Evolutionary conservation across 1,140 invertebrate genomes (phyloP), one percentile per base, ranked within the genome.

Genomic region (Drosophila fuyamai): DNA sequence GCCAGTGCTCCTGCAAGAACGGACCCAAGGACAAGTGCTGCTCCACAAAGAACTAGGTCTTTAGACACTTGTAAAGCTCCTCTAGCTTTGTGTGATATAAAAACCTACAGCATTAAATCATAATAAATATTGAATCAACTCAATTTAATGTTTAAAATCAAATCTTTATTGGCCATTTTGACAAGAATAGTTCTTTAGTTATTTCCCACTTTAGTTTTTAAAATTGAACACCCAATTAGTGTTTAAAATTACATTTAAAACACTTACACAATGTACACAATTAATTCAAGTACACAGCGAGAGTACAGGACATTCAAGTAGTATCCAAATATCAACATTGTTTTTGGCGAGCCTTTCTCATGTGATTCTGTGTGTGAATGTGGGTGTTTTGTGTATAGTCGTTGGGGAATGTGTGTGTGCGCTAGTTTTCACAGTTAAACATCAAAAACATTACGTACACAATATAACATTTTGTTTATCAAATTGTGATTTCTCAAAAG

Each of bases 91-190:
- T 48, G 41, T 43, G 41, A 48, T 54, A 9, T 16, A 4, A 8
- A 6, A 35, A 8, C 12, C 35, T 27, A 12, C 13, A 27, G 27
- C 29, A 47, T 54, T 18, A 40, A 35, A 53, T 23, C 23, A 16
- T 8, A 58, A 51, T 58, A 58, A 60, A 32, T 32, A 13, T 6
- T 32, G n/a, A 50, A n/a, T 18, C 27, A 1, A 1, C 9, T 13
- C 0, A 41, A 14, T 13, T 29, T 61, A 58, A 16, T 71, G 58
- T 88, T 76, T 62, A 79, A 80, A 86, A 73, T 81, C 55, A 85
- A 89, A 81, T 78, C 41, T 79, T 91, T 85, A 91, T 91, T 91
- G 89, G 89, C 89, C 81, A 77, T 91, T 85, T 85, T 91, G 89
- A 91, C 88, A 91, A 91, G 88, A 91, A 91, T 91, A 89, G 88